A percentile compares a stretch with the other conserved stretches of the same genome.
Conservation (phyloP, 2,888 invertebrate genomes). For the Eupithecia subumbrata region DNA sequence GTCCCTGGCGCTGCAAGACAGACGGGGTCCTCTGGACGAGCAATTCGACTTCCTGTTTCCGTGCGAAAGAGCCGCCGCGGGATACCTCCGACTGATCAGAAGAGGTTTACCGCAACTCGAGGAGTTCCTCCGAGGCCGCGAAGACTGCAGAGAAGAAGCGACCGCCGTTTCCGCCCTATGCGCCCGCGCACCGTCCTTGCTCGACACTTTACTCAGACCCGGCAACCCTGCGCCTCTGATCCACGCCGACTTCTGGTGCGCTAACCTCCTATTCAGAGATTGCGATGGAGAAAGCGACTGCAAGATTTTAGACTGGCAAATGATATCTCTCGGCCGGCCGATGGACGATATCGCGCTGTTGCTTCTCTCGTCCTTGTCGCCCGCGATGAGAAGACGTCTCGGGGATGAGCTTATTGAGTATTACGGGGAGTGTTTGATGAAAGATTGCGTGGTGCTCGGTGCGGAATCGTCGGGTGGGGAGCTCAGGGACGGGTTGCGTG, state of each 20-base stretch:
- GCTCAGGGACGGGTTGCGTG: slow-evolving; percentile 79
- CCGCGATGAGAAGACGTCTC: slow-evolving; percentile 86
- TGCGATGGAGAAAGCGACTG: slow-evolving; percentile 83
- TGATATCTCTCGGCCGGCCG: slow-evolving; percentile 90
- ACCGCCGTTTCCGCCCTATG: slow-evolving; percentile 87
- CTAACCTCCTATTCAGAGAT: slow-evolving; percentile 88
- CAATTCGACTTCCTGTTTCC: slow-evolving; percentile 88
- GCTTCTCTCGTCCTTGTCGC: slow-evolving; percentile 88
- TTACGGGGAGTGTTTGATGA: slow-evolving; percentile 87
- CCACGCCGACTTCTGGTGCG: slow-evolving; percentile 94
- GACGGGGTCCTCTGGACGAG: slow-evolving; percentile 77
- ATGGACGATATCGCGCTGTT: slow-evolving; percentile 91
- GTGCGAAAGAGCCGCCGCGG: slow-evolving; percentile 90
- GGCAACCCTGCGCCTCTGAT: slow-evolving; percentile 90
- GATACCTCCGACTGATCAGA: slow-evolving; percentile 90
- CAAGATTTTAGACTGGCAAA: slow-evolving; percentile 92
- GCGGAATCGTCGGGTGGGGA: slow-evolving; percentile 83
- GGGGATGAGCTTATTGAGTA: slow-evolving; percentile 86
- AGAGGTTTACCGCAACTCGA: slow-evolving; percentile 90
- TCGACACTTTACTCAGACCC: slow-evolving; percentile 88
- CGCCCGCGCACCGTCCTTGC: slow-evolving; percentile 88
- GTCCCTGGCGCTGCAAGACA: slow-evolving; percentile 83
- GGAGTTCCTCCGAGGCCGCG: slow-evolving; percentile 87
- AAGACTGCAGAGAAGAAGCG: slow-evolving; percentile 85
- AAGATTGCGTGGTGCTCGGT: slow-evolving; percentile 84